A percentile compares a stretch with the other conserved stretches of the same genome.
phyloP scores from a whole-genome alignment of 2,888 invertebrate species.

The Hyalella azteca region DNA sequence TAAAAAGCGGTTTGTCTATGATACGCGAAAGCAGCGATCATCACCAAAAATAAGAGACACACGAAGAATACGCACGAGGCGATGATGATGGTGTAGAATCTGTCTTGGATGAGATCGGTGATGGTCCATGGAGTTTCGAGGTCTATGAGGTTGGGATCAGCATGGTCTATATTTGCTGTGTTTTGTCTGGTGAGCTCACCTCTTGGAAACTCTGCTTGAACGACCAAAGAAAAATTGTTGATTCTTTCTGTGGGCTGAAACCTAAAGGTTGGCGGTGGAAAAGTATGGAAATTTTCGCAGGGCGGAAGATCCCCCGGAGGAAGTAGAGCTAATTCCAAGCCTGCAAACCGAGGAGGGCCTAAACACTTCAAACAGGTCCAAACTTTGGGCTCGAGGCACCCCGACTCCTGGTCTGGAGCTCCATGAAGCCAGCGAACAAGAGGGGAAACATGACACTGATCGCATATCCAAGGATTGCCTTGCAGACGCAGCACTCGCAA shows the following conservation, averaged over 20 bases:
- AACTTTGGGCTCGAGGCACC: constrained; percentile 52
- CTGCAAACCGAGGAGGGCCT: constrained; percentile 52
- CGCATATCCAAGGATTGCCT: constrained; percentile 61
- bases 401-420: constrained; percentile 59
- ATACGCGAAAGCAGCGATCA: constrained; percentile 69
- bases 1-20: constrained; percentile 76
- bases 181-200: constrained; percentile 49
- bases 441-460: constrained; percentile 60
- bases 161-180: constrained; percentile 31
- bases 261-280: constrained; percentile 42
- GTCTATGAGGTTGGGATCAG: constrained; percentile 9
- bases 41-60: constrained; percentile 65
- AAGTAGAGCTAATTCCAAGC: constrained; percentile 55
- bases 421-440: constrained; percentile 60
- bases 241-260: constrained; percentile 46
- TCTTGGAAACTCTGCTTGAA: constrained; percentile 43
- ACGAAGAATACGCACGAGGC: constrained; percentile 68
- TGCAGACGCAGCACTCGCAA: constrained; percentile 59
- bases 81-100: constrained; percentile 64
- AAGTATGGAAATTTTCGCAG: constrained; percentile 40
- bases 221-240: constrained; percentile 25
- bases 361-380: constrained; percentile 57
- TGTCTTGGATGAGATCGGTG: constrained; percentile 40
- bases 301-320: constrained; percentile 56
- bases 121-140: constrained; percentile 41